These are phyloP conservation scores for Pantherophis guttatus DNA, from an alignment of 2,113 vertebrate species.

Conservation along the genomic window DNA sequence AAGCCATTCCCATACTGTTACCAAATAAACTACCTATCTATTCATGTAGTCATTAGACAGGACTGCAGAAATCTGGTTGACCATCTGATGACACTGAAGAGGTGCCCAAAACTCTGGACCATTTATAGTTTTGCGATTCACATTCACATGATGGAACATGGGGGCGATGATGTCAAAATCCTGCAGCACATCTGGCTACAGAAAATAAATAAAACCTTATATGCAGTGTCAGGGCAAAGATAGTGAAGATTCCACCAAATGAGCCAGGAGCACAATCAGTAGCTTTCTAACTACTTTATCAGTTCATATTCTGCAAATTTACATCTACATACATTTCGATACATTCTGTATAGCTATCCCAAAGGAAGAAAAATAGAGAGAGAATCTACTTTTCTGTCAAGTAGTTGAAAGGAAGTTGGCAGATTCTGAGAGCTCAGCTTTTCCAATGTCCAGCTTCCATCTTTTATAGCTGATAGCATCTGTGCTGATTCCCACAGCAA, in stretches of 20 bases:
- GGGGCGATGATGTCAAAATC: neutral
- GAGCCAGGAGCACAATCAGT: neutral
- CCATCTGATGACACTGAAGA: neutral
- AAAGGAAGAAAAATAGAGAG: neutral
- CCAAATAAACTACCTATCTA: neutral
- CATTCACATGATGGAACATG: neutral
- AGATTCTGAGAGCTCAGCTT: neutral
- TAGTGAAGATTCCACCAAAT: neutral
- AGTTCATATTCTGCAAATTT: neutral
- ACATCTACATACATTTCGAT: neutral
- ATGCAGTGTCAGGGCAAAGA: neutral
- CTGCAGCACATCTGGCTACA: neutral
- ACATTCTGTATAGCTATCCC: neutral
- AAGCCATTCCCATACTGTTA: neutral
- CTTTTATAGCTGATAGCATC: neutral
- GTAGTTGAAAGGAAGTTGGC: neutral
- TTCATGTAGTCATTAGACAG: neutral
- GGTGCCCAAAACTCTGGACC: neutral
- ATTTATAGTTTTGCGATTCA: neutral
- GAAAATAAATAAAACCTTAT: neutral
- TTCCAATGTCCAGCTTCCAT: neutral
- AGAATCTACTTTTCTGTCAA: neutral
- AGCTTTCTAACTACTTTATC: neutral
- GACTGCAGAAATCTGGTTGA: neutral
- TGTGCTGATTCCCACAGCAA: neutral